Evolutionary conservation across 2,113 vertebrate genomes (phyloP).

Genomic region (Atherinomorus stipes): DNA sequence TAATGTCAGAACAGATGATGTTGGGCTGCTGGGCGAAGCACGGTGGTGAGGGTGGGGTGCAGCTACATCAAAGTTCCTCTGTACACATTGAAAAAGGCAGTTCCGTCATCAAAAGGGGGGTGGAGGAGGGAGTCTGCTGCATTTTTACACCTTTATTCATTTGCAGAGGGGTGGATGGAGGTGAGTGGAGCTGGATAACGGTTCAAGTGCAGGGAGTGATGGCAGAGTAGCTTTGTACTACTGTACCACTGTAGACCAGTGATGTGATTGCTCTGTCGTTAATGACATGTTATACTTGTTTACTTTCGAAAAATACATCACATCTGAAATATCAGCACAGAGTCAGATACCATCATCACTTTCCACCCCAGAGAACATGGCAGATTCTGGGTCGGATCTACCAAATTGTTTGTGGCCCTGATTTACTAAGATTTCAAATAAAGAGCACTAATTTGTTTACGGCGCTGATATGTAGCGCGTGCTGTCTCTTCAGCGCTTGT

Average conservation of each 20-base stretch:
- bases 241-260: not conserved
- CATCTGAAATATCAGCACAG: too few species aligned
- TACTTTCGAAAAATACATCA: too few species aligned
- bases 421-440: too few species aligned
- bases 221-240: not conserved
- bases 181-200: not conserved
- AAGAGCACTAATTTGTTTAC: too few species aligned
- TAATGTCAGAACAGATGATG: conserved; percentile 74
- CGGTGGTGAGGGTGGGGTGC: conserved; percentile 17
- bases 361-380: too few species aligned
- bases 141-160: conserved; percentile 41
- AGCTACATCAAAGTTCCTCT: conserved; percentile 54
- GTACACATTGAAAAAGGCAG: conserved; percentile 33
- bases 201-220: not conserved
- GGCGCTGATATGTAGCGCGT: too few species aligned
- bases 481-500: too few species aligned
- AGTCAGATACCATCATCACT: too few species aligned
- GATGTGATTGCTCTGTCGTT: too few species aligned
- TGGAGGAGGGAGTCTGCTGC: not conserved
- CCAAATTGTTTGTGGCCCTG: too few species aligned
- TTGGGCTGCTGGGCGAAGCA: conserved; percentile 42
- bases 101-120: conserved; percentile 28
- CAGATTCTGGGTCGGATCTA: too few species aligned
- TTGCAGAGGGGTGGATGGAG: not conserved
- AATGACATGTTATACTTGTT: too few species aligned